Conservation (phyloP, 2,888 invertebrate species). For the Lycocerus yunnanus region DNA sequence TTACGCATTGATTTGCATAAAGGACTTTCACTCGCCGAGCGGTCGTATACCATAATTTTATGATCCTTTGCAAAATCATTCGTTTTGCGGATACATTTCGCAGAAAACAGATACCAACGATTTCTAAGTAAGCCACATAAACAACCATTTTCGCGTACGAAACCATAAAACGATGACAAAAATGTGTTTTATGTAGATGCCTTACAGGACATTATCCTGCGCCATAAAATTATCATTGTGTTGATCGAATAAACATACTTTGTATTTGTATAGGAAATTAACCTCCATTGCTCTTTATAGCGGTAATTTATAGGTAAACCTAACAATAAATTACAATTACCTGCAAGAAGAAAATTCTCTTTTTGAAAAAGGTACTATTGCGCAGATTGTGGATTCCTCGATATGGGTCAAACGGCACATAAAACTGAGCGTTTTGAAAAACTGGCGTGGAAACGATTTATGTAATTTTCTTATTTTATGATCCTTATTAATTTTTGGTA, state of each 20-base stretch:
- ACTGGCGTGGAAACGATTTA: not conserved
- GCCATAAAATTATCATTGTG: slow-evolving; percentile 36
- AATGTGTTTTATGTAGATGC: slow-evolving; percentile 27
- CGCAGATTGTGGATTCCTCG: not conserved
- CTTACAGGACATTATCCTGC: slow-evolving; percentile 30
- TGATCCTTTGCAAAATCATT: slow-evolving; percentile 3
- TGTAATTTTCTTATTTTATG: not conserved
- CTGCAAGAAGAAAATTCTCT: not conserved
- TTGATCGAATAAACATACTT: slow-evolving; percentile 28
- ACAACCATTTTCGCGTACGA: slow-evolving; percentile 20
- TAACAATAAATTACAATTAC: not conserved
- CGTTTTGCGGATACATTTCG: slow-evolving; percentile 19
- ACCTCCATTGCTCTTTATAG: not conserved
- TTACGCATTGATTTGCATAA: not conserved
- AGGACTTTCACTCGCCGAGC: not conserved
- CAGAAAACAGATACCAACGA: slow-evolving; percentile 16
- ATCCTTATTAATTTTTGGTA: not conserved
- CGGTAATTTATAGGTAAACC: not conserved
- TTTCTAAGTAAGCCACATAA: slow-evolving; percentile 24
- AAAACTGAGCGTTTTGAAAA: not conserved
- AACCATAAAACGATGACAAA: slow-evolving; percentile 27
- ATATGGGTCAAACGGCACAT: not conserved
- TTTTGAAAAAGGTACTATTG: not conserved
- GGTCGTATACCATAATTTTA: not conserved
- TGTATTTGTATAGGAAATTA: slow-evolving; percentile 19